Percentiles rank a stretch among this genome's conserved stretches.
These are phyloP conservation scores for Cnemophilus loriae DNA, from an alignment of 2,113 vertebrate species.

Conservation along the genomic window DNA sequence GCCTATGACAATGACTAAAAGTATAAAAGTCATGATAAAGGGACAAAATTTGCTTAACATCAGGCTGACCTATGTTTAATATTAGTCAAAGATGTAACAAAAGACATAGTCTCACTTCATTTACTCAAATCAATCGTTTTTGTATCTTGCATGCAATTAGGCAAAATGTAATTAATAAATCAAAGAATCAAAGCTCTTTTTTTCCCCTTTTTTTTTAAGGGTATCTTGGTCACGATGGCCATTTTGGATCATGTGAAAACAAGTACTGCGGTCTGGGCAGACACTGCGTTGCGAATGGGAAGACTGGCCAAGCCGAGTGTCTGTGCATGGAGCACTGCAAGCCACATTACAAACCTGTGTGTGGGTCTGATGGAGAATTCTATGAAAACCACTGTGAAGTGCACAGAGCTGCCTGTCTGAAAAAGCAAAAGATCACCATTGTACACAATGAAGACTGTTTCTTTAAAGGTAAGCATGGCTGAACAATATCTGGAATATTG, in stretches of 20 bases:
- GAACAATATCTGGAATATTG: not conserved
- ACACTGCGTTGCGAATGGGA: constrained; percentile 79
- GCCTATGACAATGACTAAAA: not conserved
- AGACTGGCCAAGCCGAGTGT: constrained; percentile 81
- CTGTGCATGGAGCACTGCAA: constrained; percentile 87
- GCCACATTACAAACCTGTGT: constrained; percentile 90
- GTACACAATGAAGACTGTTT: constrained; percentile 94
- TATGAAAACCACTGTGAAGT: constrained; percentile 96
- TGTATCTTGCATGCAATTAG: not conserved
- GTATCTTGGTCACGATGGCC: constrained; percentile 62
- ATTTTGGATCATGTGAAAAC: constrained; percentile 82
- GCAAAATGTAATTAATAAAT: not conserved
- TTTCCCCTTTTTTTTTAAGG: constrained; percentile 48
- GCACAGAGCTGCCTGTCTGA: constrained; percentile 87
- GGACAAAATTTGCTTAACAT: constrained; percentile 20
- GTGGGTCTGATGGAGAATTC: constrained; percentile 91
- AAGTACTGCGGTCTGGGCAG: constrained; percentile 94
- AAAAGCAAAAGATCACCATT: constrained; percentile 85
- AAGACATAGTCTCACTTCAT: not conserved
- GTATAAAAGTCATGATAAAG: not conserved
- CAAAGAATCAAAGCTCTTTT: not conserved
- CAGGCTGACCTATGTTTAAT: not conserved
- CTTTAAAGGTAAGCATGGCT: constrained; percentile 83
- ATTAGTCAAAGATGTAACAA: constrained; percentile 10
- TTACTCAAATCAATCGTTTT: not conserved